These are phyloP conservation scores for Acanthopagrus latus DNA, from an alignment of 2,797 vertebrate genomes.

Conservation along the genomic window DNA sequence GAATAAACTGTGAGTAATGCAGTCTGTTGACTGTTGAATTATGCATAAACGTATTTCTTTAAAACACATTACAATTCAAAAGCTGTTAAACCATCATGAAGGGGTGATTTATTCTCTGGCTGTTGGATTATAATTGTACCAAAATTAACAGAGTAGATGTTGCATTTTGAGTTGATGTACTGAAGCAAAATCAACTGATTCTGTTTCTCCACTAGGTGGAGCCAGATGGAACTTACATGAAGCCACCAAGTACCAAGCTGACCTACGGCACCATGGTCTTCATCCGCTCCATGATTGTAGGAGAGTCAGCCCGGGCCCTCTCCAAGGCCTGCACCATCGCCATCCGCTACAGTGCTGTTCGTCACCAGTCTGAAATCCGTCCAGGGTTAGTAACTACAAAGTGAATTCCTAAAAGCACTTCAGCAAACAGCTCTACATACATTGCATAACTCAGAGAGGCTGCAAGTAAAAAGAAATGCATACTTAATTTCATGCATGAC, in stretches of 20 bases:
- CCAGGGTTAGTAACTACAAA: slow-evolving; percentile 83
- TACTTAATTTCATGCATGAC: background rate
- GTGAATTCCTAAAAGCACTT: background rate
- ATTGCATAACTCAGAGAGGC: background rate
- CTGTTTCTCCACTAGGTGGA: slow-evolving; percentile 87
- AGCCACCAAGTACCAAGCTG: slow-evolving; percentile 94
- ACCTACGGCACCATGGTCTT: slow-evolving; percentile 99
- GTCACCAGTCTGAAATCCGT: slow-evolving; percentile 95
- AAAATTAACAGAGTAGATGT: background rate
- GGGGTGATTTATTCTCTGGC: too few species aligned
- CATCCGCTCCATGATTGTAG: slow-evolving; percentile 93
- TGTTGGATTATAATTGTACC: too few species aligned
- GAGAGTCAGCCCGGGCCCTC: slow-evolving; percentile 86
- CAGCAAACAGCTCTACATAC: background rate
- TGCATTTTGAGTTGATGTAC: background rate
- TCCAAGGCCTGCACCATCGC: slow-evolving; percentile 94
- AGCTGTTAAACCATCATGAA: too few species aligned
- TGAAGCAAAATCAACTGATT: background rate
- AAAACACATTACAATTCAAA: too few species aligned
- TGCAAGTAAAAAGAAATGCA: background rate
- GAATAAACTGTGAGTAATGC: too few species aligned
- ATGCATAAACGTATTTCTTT: too few species aligned
- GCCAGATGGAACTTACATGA: slow-evolving; percentile 93
- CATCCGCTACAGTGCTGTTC: slow-evolving; percentile 94
- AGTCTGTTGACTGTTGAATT: too few species aligned